These are phyloP conservation scores for Petrosia ficiformis DNA, from an alignment of 37 sponge, comb jelly and placozoan genomes.

Conservation along the genomic window DNA sequence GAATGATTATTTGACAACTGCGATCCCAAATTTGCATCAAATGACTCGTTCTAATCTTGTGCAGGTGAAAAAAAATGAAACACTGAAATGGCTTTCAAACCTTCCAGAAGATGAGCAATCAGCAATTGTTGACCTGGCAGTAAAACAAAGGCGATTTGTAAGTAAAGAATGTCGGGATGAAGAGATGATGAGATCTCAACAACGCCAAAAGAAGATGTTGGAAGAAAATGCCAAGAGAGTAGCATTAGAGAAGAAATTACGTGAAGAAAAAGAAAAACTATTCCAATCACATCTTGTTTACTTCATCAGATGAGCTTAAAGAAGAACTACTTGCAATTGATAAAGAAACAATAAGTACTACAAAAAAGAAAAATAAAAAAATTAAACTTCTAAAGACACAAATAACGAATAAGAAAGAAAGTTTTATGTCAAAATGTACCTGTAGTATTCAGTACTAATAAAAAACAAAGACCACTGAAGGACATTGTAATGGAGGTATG, in stretches of 20 bases:
- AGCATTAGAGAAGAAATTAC: conserved; percentile 10
- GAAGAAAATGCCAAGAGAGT: conserved; percentile 1
- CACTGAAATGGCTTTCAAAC: not conserved
- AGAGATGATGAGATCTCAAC: not conserved
- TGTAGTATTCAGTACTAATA: conserved; percentile 9
- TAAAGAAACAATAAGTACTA: not conserved
- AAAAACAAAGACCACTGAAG: conserved; percentile 19
- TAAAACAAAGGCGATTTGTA: conserved; percentile 11
- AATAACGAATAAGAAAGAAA: conserved; percentile 28
- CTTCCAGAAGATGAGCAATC: not conserved
- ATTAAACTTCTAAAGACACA: conserved; percentile 9
- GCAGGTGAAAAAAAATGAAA: conserved; percentile 28
- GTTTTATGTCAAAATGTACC: conserved; percentile 11
- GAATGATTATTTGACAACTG: conserved; percentile 38
- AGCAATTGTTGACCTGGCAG: conserved; percentile 13
- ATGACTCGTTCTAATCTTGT: conserved; percentile 16
- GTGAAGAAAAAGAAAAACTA: conserved; percentile 9
- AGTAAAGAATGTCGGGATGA: not conserved
- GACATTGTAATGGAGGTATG: conserved; percentile 20
- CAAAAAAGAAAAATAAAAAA: conserved; percentile 12
- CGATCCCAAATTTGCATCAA: conserved; percentile 44
- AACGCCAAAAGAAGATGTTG: conserved; percentile 15
- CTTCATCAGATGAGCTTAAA: conserved; percentile 2
- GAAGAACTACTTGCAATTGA: conserved; percentile 12
- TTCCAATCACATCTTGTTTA: conserved; percentile 14